Base-by-base conservation (phyloP, 1,140 invertebrate genomes). In the Paralvinella palmiformis region DNA sequence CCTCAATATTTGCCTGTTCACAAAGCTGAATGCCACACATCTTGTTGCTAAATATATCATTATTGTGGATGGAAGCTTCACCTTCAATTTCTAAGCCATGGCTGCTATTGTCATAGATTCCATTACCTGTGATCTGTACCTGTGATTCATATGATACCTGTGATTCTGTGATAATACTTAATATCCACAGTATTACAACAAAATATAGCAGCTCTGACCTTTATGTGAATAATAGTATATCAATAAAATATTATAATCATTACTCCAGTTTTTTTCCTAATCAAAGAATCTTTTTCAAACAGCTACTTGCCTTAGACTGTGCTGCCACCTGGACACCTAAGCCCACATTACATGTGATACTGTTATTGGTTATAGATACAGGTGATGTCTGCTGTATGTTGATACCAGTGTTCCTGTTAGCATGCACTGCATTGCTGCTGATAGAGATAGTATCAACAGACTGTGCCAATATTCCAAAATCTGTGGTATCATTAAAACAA, bases 391-490 rank as follows among this genome's bases (percentile, higher is more conserved):
- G 73, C 50, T 74, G 62, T 24, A 76, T 63, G 22, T 37, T 64
- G 17, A 76, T 62, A 24, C 75, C 75, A 62, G 73, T 67, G 2
- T 62, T 58, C 36, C 68, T 65, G 64, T 76, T 76, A 48, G 65
- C 71, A 64, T 76, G 70, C n/a, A 76, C 60, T 36, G 70, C 65
- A 63, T 76, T 76, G 65, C 70, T 69, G 31, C 67, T 57, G 3
- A 76, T 48, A 7, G 65, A 27, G 17, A 76, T 67, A 17, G 65
- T 62, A 48, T 75, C 71, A 10, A 68, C 68, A 57, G 71, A 72
- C 60, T 74, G 67, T n/a, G 72, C 52, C 13, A 62, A 65, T 27
- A 76, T 65, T 10, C 75, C 75, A 59, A 69, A 59, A 59, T 73
- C 75, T 76, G 48, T 7, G 53, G 61, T 7, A 37, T 33, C 3